These are phyloP conservation scores for Verasper variegatus DNA, from an alignment of 2,113 vertebrate species.

Conservation along the genomic window DNA sequence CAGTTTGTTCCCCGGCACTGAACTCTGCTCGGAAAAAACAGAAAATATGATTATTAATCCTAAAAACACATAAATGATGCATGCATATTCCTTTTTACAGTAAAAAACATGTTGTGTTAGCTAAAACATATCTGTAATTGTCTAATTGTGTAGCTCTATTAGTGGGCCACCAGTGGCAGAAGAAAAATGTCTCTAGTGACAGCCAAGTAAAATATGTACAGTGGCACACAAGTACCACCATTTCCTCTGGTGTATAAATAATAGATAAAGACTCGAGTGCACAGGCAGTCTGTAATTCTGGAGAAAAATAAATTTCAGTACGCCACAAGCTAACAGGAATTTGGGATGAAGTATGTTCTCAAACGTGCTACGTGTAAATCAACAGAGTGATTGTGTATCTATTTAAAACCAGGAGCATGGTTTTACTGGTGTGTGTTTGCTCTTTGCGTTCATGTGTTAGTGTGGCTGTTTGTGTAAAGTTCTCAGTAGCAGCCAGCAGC, in stretches of 20 bases:
- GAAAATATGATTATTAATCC: too few species aligned
- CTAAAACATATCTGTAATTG: not conserved
- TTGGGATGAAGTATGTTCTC: not conserved
- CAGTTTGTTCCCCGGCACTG: not conserved
- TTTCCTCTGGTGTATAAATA: conserved; percentile 10
- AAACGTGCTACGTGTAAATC: not conserved
- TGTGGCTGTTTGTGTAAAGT: conserved; percentile 18
- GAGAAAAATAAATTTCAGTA: not conserved
- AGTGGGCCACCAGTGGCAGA: not conserved
- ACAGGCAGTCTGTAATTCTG: not conserved
- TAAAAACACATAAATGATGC: not conserved
- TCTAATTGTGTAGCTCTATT: not conserved
- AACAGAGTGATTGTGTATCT: not conserved
- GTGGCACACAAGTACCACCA: not conserved
- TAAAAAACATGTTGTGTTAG: too few species aligned
- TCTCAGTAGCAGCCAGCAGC: conserved; percentile 37
- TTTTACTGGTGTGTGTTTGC: not conserved
- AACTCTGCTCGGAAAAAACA: not conserved
- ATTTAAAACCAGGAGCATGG: not conserved
- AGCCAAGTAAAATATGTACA: conserved; percentile 3
- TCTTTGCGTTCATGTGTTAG: not conserved
- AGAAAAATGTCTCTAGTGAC: not conserved
- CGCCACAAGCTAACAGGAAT: conserved; percentile 4
- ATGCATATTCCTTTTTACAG: not conserved
- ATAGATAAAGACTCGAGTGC: not conserved